Conservation (phyloP, 2,113 vertebrate species). For the Trachemys scripta region DNA sequence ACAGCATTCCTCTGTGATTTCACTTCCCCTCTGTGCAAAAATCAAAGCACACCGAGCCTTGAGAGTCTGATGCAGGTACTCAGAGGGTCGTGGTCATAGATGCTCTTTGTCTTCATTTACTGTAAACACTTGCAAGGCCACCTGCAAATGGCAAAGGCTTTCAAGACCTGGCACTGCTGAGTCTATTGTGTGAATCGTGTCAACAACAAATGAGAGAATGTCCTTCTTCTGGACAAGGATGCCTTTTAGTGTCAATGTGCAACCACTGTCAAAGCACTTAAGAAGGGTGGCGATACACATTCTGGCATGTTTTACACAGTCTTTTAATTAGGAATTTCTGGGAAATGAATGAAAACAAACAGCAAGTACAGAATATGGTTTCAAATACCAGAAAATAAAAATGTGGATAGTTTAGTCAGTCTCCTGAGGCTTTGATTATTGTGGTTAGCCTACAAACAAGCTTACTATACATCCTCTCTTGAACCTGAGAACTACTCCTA, state of each 20-base stretch:
- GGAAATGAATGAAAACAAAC: background rate
- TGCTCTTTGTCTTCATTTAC: background rate
- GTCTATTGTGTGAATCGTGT: background rate
- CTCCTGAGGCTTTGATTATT: background rate
- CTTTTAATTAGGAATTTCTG: background rate
- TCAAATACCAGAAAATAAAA: background rate
- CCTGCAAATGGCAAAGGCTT: background rate
- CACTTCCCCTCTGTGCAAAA: conserved; percentile 5
- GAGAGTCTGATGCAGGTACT: background rate
- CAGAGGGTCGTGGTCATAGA: background rate
- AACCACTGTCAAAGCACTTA: background rate
- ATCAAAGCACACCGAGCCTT: background rate
- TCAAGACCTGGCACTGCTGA: background rate
- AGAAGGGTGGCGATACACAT: background rate
- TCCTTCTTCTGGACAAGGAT: background rate
- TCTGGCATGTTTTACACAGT: background rate
- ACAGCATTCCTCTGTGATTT: background rate
- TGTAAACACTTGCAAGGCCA: background rate
- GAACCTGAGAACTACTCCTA: background rate
- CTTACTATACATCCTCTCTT: background rate
- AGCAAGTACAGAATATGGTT: background rate
- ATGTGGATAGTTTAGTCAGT: background rate
- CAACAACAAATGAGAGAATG: background rate
- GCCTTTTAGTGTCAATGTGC: background rate
- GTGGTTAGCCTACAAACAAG: background rate